Evolutionary conservation across 2,888 invertebrate genomes (phyloP).

Genomic region (Lissonota sp.): DNA sequence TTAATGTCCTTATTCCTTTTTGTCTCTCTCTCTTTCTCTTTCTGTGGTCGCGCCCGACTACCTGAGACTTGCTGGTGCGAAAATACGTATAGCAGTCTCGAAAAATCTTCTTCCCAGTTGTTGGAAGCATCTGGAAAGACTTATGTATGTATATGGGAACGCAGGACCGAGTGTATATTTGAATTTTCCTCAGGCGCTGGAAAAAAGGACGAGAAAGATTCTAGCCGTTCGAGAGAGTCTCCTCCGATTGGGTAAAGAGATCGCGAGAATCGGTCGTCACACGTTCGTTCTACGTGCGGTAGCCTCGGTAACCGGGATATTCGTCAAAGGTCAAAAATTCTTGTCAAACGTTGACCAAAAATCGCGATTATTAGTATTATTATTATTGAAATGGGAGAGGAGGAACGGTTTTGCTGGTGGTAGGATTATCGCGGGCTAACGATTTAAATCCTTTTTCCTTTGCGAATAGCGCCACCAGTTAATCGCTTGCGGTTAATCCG

Average conservation of each 20-base stretch:
- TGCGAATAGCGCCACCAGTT: slow-evolving; percentile 75
- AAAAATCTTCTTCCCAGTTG: slow-evolving; percentile 51
- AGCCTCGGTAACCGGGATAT: slow-evolving; percentile 71
- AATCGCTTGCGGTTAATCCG: slow-evolving; percentile 64
- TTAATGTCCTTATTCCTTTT: slow-evolving; percentile 13
- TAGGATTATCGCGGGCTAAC: slow-evolving; percentile 43
- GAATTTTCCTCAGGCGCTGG: slow-evolving; percentile 15
- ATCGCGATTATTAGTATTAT: slow-evolving; percentile 40
- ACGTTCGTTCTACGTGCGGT: slow-evolving; percentile 69
- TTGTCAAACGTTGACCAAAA: slow-evolving; percentile 37
- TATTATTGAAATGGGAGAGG: slow-evolving; percentile 38
- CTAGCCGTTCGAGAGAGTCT: neutral
- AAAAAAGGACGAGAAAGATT: slow-evolving; percentile 52
- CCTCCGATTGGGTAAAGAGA: slow-evolving; percentile 2
- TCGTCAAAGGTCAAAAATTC: slow-evolving; percentile 66
- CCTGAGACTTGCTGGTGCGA: slow-evolving; percentile 44
- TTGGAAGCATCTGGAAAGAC: slow-evolving; percentile 78
- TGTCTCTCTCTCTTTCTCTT: slow-evolving; percentile 36
- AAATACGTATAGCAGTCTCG: slow-evolving; percentile 26
- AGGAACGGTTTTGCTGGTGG: slow-evolving; percentile 46
- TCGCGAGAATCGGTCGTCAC: slow-evolving; percentile 40
- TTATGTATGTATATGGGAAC: slow-evolving; percentile 64
- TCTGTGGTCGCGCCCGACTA: slow-evolving; percentile 35
- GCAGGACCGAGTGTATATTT: slow-evolving; percentile 13
- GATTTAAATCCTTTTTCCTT: slow-evolving; percentile 50